These are phyloP conservation scores for Magallana angulata DNA, from an alignment of 1,140 invertebrate species.

Conservation along the genomic window DNA sequence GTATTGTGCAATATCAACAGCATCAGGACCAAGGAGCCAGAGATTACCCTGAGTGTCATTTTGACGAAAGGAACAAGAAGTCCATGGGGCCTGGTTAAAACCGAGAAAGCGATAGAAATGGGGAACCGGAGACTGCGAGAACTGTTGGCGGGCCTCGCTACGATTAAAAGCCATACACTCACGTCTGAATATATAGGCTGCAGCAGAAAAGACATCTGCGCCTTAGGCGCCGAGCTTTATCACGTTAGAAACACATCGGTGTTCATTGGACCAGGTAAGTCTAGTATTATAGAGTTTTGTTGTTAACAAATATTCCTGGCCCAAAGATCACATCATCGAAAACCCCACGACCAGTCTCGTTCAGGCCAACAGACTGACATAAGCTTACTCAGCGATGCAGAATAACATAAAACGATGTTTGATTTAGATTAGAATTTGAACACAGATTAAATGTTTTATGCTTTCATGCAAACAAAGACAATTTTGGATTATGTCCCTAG, in stretches of 20 bases:
- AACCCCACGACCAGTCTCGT: too few relatives aligned
- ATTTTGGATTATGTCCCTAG: too few relatives aligned
- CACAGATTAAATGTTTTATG: too few relatives aligned
- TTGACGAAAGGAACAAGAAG: background rate
- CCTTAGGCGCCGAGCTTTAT: background rate
- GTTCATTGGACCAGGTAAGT: background rate
- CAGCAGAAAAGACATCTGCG: background rate
- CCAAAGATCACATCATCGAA: too few relatives aligned
- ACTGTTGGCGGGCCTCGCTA: background rate
- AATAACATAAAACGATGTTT: too few relatives aligned
- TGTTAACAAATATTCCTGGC: too few relatives aligned
- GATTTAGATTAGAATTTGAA: too few relatives aligned
- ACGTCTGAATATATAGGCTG: background rate
- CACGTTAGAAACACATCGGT: background rate
- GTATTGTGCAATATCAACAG: background rate
- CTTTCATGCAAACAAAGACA: too few relatives aligned
- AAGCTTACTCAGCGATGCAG: too few relatives aligned
- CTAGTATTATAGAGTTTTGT: too few relatives aligned
- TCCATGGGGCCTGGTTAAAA: background rate
- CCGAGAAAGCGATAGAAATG: background rate
- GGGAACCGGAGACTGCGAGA: background rate
- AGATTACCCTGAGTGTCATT: background rate
- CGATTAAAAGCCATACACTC: background rate
- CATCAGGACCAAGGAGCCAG: background rate
- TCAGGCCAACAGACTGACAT: too few relatives aligned